phyloP scores from a whole-genome alignment of 2,797 vertebrate species.

The Channallabes apus region DNA sequence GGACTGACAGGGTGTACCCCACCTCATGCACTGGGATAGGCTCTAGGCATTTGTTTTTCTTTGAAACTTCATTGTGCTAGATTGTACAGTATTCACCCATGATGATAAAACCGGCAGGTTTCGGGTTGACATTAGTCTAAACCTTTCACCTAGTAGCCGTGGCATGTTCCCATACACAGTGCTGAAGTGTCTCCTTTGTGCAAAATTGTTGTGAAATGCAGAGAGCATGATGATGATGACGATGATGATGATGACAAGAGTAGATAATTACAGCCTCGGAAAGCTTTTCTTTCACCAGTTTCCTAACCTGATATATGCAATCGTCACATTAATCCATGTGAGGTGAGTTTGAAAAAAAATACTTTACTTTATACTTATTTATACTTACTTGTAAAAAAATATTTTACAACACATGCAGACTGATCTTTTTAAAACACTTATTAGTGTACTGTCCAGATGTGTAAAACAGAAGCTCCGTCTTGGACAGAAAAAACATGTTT shows the following conservation, averaged over 20 bases:
- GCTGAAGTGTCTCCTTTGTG: not conserved
- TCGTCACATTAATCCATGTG: conserved; percentile 6
- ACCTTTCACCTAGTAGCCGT: not conserved
- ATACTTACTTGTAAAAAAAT: too few relatives aligned
- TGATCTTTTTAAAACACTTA: not conserved
- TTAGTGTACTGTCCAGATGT: not conserved
- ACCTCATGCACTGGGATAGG: too few relatives aligned
- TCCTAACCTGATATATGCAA: not conserved
- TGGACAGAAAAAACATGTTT: not conserved
- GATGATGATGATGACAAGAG: conserved; percentile 5
- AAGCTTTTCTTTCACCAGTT: not conserved
- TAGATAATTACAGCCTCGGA: not conserved
- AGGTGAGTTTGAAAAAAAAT: too few relatives aligned
- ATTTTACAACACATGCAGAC: not conserved
- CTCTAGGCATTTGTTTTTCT: too few relatives aligned
- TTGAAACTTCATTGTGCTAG: too few relatives aligned
- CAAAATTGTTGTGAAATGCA: not conserved
- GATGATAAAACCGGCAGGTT: not conserved
- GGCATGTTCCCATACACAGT: not conserved
- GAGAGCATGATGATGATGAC: not conserved
- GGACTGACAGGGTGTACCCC: too few relatives aligned
- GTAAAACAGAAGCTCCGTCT: not conserved
- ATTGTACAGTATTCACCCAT: not conserved
- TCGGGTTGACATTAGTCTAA: not conserved
- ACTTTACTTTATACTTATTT: too few relatives aligned